Evolutionary conservation across 2,888 invertebrate species (phyloP), one percentile per base, ranked within the genome.

Genomic region (Andrena chrysosceles): DNA sequence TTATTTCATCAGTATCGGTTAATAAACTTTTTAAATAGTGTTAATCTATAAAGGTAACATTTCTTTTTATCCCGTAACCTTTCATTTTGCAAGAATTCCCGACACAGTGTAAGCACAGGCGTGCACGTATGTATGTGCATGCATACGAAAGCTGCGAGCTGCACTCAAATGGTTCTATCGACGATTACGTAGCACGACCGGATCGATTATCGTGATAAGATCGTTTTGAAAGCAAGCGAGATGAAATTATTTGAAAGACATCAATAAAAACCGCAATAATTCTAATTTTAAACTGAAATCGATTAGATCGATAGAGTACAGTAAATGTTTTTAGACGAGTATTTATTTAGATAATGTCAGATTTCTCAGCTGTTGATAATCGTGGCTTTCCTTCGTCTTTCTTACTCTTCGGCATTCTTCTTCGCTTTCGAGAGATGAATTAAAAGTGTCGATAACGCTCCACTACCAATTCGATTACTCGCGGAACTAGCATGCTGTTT

Each of bases 21-120:
- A 78, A 81, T 81, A 78, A 81, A 81, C 81, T 81, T 81, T 81
- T 81, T 78, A 78, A 81, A 78, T 81, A 81, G 78, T 78, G 81
- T 81, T 81, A 78, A 73, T 29, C 59, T 72, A 72, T 66, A 77
- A 70, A 64, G 42, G 33, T 23, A 49, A 68, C 23, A 2, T 64
- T 75, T 68, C 62, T 63, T 78, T 78, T 68, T 62, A 48, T 33
- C 67, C 70, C 29, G 6, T 8, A 48, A 16, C 72, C 78, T 72
- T 68, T 59, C 63, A 68, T 62, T 60, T 29, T 26, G 26, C 54
- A 60, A 52, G n/a, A 42, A 52, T 13, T 66, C 63, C 63, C 52
- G 16, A 42, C 16, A 20, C n/a, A 31, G 23, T 23, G 31, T 26
- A 23, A 5, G 16, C 7, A 16, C 7, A 13, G 13, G 42, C 13